Evolutionary conservation across 2,888 invertebrate species (phyloP).

Genomic region (Aethes cnicana): DNA sequence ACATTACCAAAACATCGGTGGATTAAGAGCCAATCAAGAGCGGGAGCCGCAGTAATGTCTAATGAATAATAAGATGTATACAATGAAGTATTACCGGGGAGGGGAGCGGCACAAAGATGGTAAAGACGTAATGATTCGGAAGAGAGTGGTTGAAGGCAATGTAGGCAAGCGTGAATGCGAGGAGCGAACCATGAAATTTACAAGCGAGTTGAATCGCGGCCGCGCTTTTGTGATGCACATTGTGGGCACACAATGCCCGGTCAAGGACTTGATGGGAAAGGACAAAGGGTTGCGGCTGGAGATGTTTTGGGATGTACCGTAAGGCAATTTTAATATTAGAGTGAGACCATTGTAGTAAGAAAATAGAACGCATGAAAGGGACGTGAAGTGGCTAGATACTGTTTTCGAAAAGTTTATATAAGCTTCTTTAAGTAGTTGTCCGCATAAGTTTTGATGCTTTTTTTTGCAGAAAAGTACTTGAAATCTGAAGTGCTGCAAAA

Average conservation of each 20-base stretch:
- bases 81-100: constrained; percentile 62
- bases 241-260: constrained; percentile 66
- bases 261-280: constrained; percentile 75
- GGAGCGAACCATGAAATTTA: constrained; percentile 77
- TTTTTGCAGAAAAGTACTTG: not conserved
- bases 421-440: not conserved
- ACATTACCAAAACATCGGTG: constrained; percentile 68
- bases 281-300: constrained; percentile 66
- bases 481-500: not conserved
- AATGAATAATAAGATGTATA: constrained; percentile 61
- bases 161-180: constrained; percentile 69
- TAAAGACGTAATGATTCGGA: constrained; percentile 79
- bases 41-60: constrained; percentile 49
- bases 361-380: not conserved
- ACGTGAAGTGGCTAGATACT: constrained; percentile 6
- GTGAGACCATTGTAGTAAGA: constrained; percentile 14
- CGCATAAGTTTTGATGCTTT: not conserved
- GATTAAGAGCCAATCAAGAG: constrained; percentile 73
- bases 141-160: constrained; percentile 70
- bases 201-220: constrained; percentile 72
- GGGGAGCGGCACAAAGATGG: constrained; percentile 71
- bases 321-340: constrained; percentile 17
- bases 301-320: constrained; percentile 41
- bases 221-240: constrained; percentile 70
- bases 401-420: not conserved